Evolutionary conservation across 2,888 invertebrate species (phyloP).

Genomic region (Lithophane socia): DNA sequence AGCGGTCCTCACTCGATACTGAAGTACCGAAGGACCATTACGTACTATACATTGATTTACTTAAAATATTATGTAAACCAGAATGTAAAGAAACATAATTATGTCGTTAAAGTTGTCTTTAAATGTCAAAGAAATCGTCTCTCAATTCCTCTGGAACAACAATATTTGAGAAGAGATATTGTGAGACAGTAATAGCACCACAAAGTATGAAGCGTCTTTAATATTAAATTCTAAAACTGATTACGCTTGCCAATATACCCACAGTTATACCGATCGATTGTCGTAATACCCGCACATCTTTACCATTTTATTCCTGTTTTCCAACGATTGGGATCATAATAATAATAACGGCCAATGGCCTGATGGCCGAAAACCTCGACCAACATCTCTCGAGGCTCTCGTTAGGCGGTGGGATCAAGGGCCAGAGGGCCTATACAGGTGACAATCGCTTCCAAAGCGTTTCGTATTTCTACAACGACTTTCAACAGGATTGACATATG

Average conservation of each 20-base stretch:
- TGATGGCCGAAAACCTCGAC: no score
- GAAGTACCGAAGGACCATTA: slow-evolving; percentile 5
- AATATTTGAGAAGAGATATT: background rate
- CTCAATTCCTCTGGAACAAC: background rate
- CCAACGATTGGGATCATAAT: background rate
- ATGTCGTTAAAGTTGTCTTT: background rate
- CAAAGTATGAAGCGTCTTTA: no score
- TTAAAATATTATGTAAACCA: background rate
- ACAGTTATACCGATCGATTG: background rate
- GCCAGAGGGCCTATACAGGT: no score
- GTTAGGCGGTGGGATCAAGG: no score
- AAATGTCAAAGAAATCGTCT: background rate
- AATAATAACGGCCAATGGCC: no score
- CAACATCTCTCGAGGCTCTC: no score
- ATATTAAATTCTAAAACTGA: no score
- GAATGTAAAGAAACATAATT: background rate
- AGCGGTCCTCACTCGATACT: slow-evolving; percentile 17
- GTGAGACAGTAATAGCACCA: no score
- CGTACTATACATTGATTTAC: background rate
- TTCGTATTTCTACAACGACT: no score
- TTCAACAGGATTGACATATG: no score
- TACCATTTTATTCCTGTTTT: background rate
- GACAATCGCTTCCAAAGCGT: no score
- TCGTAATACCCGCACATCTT: background rate
- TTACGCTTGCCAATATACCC: no score